Evolutionary conservation across 2,888 invertebrate genomes (phyloP).

Genomic region (Tenthredo scrophulariae): DNA sequence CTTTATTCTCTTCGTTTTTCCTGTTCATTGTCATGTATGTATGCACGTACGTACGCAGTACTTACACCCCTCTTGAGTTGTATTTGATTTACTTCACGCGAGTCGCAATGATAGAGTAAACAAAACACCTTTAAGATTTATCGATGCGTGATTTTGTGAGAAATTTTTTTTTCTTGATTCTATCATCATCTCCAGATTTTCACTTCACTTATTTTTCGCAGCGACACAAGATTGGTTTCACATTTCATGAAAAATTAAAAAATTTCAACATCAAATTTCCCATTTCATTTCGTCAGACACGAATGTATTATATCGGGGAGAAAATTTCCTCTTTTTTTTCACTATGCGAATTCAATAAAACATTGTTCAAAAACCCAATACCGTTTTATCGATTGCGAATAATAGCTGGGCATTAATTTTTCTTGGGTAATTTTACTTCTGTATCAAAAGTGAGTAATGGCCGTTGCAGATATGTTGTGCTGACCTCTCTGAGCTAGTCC

Average conservation of each 20-base stretch:
- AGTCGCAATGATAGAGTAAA: background rate
- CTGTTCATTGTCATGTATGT: background rate
- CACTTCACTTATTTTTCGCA: background rate
- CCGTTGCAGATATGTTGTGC: background rate
- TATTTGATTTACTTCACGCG: background rate
- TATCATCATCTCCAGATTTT: background rate
- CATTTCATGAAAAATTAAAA: background rate
- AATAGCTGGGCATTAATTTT: background rate
- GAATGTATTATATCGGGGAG: background rate
- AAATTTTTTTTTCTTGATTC: background rate
- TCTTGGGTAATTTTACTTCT: conserved; percentile 1
- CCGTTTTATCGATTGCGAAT: background rate
- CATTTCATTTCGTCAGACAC: background rate
- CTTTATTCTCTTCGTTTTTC: background rate
- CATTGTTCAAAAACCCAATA: background rate
- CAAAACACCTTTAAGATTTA: conserved; percentile 9
- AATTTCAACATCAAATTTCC: background rate
- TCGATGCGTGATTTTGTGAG: background rate
- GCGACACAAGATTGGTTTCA: background rate
- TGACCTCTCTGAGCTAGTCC: background rate
- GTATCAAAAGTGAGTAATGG: conserved; percentile 4
- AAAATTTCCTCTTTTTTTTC: background rate
- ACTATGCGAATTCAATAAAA: background rate
- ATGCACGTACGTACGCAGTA: background rate
- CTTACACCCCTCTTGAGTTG: background rate